Percentiles rank a stretch among this genome's conserved stretches.
These are phyloP conservation scores for Phaedon cochleariae DNA, from an alignment of 2,888 invertebrate genomes.

Conservation along the genomic window DNA sequence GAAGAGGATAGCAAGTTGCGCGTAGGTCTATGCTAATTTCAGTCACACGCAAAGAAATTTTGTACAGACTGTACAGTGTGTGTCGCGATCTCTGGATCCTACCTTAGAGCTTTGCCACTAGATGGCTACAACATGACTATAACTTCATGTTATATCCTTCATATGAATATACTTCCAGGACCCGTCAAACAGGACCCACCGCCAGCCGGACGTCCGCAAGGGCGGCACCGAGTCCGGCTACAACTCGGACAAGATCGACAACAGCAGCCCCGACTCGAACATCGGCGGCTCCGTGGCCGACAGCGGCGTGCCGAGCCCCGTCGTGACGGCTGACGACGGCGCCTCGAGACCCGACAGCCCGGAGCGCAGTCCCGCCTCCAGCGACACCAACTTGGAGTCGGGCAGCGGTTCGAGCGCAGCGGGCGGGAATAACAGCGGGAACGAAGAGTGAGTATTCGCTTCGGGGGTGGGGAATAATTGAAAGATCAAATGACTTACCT, in stretches of 20 bases:
- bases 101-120: no score
- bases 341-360: constrained; percentile 51
- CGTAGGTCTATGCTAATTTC: no score
- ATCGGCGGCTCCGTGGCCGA: constrained; percentile 53
- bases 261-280: constrained; percentile 57
- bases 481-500: no score
- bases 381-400: constrained; percentile 68
- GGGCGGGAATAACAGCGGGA: constrained; percentile 53
- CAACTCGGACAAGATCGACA: constrained; percentile 67
- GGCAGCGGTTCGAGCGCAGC: constrained; percentile 61
- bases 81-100: no score
- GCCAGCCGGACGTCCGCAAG: constrained; percentile 42
- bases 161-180: constrained; percentile 42
- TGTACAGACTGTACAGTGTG: no score
- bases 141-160: no score
- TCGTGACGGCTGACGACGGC: constrained; percentile 48
- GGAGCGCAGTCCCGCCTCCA: constrained; percentile 60
- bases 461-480: no score
- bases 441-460: constrained; percentile 53
- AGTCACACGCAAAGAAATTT: no score
- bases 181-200: constrained; percentile 22
- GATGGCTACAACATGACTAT: no score
- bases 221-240: constrained; percentile 73
- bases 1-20: no score
- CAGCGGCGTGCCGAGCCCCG: constrained; percentile 57